Evolutionary conservation across 2,113 vertebrate species (phyloP).

Genomic region (Tautogolabrus adspersus): DNA sequence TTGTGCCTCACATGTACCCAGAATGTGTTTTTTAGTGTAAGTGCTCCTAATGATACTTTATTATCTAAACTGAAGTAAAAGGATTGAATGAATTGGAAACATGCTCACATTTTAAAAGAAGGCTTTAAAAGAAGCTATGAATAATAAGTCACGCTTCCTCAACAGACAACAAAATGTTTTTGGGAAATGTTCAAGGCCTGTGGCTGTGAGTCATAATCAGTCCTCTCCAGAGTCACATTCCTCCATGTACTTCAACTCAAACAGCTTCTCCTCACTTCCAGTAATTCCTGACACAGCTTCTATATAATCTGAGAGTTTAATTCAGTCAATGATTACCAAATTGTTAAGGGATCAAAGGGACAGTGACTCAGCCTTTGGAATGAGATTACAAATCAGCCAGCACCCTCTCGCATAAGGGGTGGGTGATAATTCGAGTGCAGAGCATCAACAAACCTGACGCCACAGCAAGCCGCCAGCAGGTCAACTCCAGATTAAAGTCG

Average conservation of each 20-base stretch:
- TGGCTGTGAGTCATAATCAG: conserved; percentile 41
- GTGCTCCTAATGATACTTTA: not conserved
- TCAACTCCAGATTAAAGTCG: conserved; percentile 51
- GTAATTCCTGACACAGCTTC: conserved; percentile 29
- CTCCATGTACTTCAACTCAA: not conserved
- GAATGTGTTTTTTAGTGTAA: conserved; percentile 4
- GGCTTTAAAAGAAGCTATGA: not conserved
- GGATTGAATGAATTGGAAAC: not conserved
- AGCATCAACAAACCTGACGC: conserved; percentile 30
- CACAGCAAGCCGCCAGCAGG: conserved; percentile 16
- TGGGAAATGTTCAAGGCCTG: conserved; percentile 8
- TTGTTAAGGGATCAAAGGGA: conserved; percentile 11
- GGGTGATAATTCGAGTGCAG: conserved; percentile 12
- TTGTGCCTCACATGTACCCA: not conserved
- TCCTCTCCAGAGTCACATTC: conserved; percentile 29
- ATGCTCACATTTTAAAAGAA: not conserved
- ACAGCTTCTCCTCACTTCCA: conserved; percentile 25
- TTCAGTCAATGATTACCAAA: conserved; percentile 57
- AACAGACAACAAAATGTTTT: conserved; percentile 4
- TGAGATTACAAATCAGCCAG: conserved; percentile 34
- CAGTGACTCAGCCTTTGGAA: conserved; percentile 25
- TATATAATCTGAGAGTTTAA: conserved; percentile 51
- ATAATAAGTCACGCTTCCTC: not conserved
- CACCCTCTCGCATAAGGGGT: conserved; percentile 2
- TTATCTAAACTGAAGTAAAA: not conserved